phyloP scores from a whole-genome alignment of 2,888 invertebrate genomes.

The Meiosimyza platycephala region DNA sequence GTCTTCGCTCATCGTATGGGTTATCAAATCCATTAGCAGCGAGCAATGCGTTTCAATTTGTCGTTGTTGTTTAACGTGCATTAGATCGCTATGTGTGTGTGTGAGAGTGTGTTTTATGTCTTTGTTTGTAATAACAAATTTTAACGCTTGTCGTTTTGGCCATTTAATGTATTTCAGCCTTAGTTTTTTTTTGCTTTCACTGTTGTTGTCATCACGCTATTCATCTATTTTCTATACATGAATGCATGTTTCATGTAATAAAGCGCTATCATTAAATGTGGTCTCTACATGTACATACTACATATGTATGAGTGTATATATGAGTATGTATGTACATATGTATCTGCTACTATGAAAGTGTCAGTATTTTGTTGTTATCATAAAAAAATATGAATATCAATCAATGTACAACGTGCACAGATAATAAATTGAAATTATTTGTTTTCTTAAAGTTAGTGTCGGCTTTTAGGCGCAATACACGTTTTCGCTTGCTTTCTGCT shows the following conservation, averaged over 20 bases:
- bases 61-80: not conserved
- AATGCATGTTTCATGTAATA: too few relatives aligned
- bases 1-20: constrained; percentile 1
- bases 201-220: constrained; percentile 36
- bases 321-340: constrained; percentile 1
- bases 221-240: constrained; percentile 45
- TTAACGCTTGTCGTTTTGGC: constrained; percentile 32
- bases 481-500: too few relatives aligned
- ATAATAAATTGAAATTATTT: too few relatives aligned
- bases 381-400: not conserved
- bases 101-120: not conserved
- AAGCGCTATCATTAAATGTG: too few relatives aligned
- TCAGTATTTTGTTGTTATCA: not conserved
- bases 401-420: constrained; percentile 2
- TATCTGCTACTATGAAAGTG: not conserved
- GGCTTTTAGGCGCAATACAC: too few relatives aligned
- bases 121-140: constrained; percentile 14
- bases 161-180: constrained; percentile 20
- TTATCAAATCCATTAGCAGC: constrained; percentile 21
- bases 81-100: not conserved
- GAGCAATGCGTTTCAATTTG: constrained; percentile 1
- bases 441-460: too few relatives aligned
- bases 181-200: constrained; percentile 22
- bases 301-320: not conserved
- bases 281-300: too few relatives aligned